phyloP scores from a whole-genome alignment of 2,113 vertebrate genomes.

The Jaculus jaculus region DNA sequence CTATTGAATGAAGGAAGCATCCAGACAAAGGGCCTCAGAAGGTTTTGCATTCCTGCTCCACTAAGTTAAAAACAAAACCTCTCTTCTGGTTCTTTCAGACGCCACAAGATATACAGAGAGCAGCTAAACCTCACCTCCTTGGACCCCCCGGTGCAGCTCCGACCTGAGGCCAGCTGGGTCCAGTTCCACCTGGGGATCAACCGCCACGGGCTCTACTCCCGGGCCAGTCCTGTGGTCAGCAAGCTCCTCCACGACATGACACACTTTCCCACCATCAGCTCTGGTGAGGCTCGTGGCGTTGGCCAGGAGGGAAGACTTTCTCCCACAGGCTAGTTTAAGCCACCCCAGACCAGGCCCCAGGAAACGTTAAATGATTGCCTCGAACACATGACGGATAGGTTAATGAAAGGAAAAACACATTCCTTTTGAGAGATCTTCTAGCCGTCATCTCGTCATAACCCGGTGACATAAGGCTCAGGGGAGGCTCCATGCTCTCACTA shows the following conservation, averaged over 20 bases:
- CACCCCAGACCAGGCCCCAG: neutral
- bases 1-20: neutral
- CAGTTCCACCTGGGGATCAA: conserved; percentile 95
- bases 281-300: conserved; percentile 84
- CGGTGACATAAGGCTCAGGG: neutral
- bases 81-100: conserved; percentile 68
- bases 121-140: conserved; percentile 81
- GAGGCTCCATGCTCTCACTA: neutral
- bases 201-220: conserved; percentile 90
- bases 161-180: conserved; percentile 90
- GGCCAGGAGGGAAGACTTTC: too few relatives aligned
- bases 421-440: neutral
- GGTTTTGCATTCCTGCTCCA: neutral
- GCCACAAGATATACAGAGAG: conserved; percentile 80
- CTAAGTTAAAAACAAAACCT: neutral
- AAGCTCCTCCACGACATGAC: conserved; percentile 90
- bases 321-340: neutral
- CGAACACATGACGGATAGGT: neutral
- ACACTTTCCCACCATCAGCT: conserved; percentile 83
- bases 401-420: neutral
- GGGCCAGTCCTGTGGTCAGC: conserved; percentile 84
- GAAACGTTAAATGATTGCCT: neutral
- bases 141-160: conserved; percentile 62
- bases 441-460: neutral
- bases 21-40: rapidly evolving